phyloP scores from a whole-genome alignment of 2,888 invertebrate species.

The Melieria picta region DNA sequence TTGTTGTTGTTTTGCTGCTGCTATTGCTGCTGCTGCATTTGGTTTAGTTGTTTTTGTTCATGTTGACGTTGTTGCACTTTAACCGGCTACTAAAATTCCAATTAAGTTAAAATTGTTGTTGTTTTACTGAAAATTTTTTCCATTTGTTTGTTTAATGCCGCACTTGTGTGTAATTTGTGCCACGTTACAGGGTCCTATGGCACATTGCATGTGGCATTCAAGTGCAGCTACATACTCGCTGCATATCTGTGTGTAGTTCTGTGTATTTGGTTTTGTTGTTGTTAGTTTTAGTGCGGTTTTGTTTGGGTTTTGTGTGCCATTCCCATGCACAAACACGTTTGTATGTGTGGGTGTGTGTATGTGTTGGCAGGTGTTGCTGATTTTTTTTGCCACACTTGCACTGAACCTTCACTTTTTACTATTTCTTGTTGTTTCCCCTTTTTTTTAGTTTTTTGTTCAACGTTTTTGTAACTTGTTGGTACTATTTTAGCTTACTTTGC shows the following conservation, averaged over 20 bases:
- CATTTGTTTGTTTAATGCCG: too few relatives aligned
- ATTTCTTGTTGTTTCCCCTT: too few relatives aligned
- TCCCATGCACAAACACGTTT: slow-evolving; percentile 23
- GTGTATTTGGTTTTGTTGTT: neutral
- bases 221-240: neutral
- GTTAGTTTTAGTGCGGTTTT: neutral
- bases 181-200: too few relatives aligned
- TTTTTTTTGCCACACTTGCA: neutral
- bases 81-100: neutral
- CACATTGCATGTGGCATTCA: neutral
- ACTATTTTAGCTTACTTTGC: too few relatives aligned
- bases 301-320: slow-evolving; percentile 6
- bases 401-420: too few relatives aligned
- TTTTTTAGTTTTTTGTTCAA: too few relatives aligned
- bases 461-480: too few relatives aligned
- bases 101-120: neutral
- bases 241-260: too few relatives aligned
- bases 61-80: neutral
- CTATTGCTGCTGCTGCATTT: too few relatives aligned
- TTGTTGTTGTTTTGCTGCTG: neutral
- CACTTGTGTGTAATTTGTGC: too few relatives aligned
- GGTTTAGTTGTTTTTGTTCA: neutral
- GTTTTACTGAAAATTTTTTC: neutral
- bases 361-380: neutral
- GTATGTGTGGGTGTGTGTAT: neutral